phyloP scores from a whole-genome alignment of 2,797 vertebrate genomes.

The Rhyacichthys aspro region DNA sequence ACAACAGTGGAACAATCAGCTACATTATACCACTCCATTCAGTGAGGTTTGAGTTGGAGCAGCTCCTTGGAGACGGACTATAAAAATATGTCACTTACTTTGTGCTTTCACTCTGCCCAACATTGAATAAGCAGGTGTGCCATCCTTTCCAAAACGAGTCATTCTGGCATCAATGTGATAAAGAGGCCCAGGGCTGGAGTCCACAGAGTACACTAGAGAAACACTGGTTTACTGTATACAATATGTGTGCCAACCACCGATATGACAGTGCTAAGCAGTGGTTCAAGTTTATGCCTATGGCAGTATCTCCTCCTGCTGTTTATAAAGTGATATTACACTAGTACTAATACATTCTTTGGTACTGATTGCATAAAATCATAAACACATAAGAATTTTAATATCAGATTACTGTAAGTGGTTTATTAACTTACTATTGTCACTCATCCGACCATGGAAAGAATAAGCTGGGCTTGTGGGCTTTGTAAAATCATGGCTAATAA shows the following conservation, averaged over 20 bases:
- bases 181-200: slow-evolving; percentile 85
- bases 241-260: too few relatives aligned
- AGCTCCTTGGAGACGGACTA: slow-evolving; percentile 11
- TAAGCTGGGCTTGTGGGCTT: slow-evolving; percentile 81
- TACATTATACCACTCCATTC: too few relatives aligned
- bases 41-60: slow-evolving; percentile 26
- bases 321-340: slow-evolving; percentile 19
- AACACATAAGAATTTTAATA: background rate
- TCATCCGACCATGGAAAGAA: slow-evolving; percentile 79
- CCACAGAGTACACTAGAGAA: slow-evolving; percentile 76
- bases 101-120: slow-evolving; percentile 73
- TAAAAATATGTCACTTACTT: slow-evolving; percentile 65
- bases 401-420: background rate
- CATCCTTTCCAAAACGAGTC: slow-evolving; percentile 85
- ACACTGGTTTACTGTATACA: background rate
- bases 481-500: slow-evolving; percentile 84
- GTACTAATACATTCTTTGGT: background rate
- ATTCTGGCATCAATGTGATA: slow-evolving; percentile 85
- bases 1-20: slow-evolving; percentile 2
- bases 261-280: too few relatives aligned
- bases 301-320: slow-evolving; percentile 59
- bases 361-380: background rate
- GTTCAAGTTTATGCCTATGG: background rate
- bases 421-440: slow-evolving; percentile 74
- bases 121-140: slow-evolving; percentile 86